Evolutionary conservation across 2,113 vertebrate genomes (phyloP).

Genomic region (Macaca mulatta): DNA sequence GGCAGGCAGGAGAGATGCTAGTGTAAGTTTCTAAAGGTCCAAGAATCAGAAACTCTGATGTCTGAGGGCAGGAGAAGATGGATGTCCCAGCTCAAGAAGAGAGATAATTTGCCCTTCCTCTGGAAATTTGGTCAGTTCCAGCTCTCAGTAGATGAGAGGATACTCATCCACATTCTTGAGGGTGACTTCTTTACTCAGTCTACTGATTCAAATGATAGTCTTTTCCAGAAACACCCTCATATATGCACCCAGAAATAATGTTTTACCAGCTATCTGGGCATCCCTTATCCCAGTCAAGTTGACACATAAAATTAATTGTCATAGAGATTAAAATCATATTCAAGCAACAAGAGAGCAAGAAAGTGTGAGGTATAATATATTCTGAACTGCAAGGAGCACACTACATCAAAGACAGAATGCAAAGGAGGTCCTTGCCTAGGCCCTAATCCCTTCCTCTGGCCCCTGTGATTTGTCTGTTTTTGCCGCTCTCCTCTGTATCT

Average conservation of each 20-base stretch:
- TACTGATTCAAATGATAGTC: neutral
- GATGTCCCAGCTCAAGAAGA: neutral
- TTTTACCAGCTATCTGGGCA: neutral
- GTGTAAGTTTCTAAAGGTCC: neutral
- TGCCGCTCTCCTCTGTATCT: neutral
- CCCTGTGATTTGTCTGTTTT: neutral
- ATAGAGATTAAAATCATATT: neutral
- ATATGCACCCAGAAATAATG: neutral
- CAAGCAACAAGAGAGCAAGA: neutral
- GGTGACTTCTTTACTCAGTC: neutral
- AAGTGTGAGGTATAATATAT: neutral
- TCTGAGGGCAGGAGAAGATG: neutral
- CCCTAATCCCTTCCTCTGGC: neutral
- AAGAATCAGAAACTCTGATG: neutral
- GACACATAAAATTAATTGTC: neutral
- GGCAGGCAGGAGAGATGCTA: neutral
- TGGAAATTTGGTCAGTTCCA: neutral
- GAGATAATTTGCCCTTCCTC: neutral
- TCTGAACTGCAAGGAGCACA: neutral
- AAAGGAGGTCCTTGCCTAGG: neutral
- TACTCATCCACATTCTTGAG: too few species aligned
- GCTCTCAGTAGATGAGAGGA: neutral
- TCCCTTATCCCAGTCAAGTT: neutral
- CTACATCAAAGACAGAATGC: neutral
- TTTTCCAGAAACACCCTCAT: neutral